These are phyloP conservation scores for Gandaritis pyraliata DNA, from an alignment of 2,888 invertebrate species.

Conservation along the genomic window DNA sequence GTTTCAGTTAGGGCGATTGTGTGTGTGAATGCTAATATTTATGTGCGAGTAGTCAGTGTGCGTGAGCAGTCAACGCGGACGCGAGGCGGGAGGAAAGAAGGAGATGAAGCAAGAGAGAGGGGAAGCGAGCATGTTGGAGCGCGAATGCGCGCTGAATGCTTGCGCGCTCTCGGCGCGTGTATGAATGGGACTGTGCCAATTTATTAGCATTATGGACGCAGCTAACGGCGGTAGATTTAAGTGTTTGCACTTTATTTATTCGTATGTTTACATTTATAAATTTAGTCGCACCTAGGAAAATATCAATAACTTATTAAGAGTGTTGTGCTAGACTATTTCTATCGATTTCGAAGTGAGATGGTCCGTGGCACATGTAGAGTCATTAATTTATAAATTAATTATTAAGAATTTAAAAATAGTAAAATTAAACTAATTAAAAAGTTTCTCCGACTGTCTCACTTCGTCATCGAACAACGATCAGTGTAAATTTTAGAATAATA, in stretches of 20 bases:
- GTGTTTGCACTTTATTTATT: slow-evolving; percentile 86
- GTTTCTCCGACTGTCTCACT: slow-evolving; percentile 75
- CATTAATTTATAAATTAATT: slow-evolving; percentile 82
- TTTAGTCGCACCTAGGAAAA: slow-evolving; percentile 84
- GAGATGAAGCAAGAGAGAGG: slow-evolving; percentile 3
- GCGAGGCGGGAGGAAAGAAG: not conserved
- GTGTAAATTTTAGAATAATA: slow-evolving; percentile 82
- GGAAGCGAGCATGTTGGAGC: slow-evolving; percentile 42
- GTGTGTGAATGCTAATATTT: slow-evolving; percentile 42
- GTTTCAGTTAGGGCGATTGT: slow-evolving; percentile 56
- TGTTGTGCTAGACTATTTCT: slow-evolving; percentile 82
- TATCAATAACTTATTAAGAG: slow-evolving; percentile 85
- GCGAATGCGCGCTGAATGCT: slow-evolving; percentile 38
- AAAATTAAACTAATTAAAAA: slow-evolving; percentile 73
- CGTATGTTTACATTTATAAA: slow-evolving; percentile 80
- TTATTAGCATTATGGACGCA: slow-evolving; percentile 77
- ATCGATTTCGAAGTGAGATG: slow-evolving; percentile 79
- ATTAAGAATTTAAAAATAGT: slow-evolving; percentile 82
- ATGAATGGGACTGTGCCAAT: slow-evolving; percentile 83
- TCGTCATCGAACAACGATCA: slow-evolving; percentile 79
- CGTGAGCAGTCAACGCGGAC: slow-evolving; percentile 35
- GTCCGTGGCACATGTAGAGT: slow-evolving; percentile 75
- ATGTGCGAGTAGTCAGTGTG: slow-evolving; percentile 40
- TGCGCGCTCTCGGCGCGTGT: slow-evolving; percentile 46
- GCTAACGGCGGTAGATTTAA: slow-evolving; percentile 83